Base-by-base conservation (phyloP, 2,113 vertebrate species). In the Eolophus roseicapilla region DNA sequence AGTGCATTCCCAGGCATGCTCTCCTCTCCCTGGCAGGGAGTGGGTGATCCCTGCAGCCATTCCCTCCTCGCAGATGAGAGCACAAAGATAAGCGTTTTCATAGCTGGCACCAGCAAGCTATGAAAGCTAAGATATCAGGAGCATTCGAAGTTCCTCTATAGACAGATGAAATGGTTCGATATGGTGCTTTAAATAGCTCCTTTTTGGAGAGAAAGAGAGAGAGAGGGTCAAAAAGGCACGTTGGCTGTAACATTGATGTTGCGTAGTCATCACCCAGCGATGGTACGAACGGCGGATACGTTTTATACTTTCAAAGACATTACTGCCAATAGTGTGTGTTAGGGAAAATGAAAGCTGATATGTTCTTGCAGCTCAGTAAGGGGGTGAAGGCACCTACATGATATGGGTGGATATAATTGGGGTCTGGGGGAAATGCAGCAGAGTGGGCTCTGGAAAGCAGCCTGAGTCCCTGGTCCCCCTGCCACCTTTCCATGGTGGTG, bases 141-240 rank as follows among this genome's bases (percentile, higher is more conserved):
- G 82, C 25, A 13, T 73, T 91, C 39, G 0, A 21, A 62, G 53
- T 44, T 91, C 44, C 43, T 83, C 82, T 77, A 1, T 11, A 59
- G 71, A 31, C 74, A 73, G 70, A 79, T 8, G 46, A 79, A 91
- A 50, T 4, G 24, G 75, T 78, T 97, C 91, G 16, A 44, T 91
- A 25, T 2, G 20, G 62, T 55, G 63, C 70, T 77, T 91, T 86
- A 90, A 97, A 86, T 87, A 76, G 60, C 71, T 96, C 50, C 59
- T 81, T 68, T 74, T 78, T 7, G 47, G 74, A 82, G 64, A 76
- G 82, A 23, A 64, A 18, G 65, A 24, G 77, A 29, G 53, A 24
- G 21, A 44, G 73, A 3, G 11, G 93, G 77, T 86, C 77, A 55
- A n/a, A 35, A 80, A 84, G 90, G 81, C 78, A 50, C 12, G 0